A percentile compares a stretch with the other conserved stretches of the same genome.
phyloP scores from a whole-genome alignment of 2,113 vertebrate species.

The Aspiorhynchus laticeps region DNA sequence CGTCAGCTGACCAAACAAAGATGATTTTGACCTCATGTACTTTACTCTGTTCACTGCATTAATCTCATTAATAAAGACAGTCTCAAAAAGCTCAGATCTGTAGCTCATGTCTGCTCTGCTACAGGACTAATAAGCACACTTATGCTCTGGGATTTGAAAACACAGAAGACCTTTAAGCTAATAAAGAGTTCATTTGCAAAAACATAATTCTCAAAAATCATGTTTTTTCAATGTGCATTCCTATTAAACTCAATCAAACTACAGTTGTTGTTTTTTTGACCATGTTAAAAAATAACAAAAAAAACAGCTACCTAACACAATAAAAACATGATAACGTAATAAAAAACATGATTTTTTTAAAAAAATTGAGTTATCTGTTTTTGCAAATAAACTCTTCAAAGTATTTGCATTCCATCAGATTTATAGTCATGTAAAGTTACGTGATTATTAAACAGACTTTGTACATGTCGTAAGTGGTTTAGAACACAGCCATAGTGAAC shows the following conservation, averaged over 20 bases:
- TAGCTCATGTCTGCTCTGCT: too few species aligned
- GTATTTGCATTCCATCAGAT: not conserved
- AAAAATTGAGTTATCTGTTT: too few species aligned
- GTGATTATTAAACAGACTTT: not conserved
- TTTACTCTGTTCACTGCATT: not conserved
- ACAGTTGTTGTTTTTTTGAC: too few species aligned
- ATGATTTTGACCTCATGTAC: not conserved
- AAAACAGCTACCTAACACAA: too few species aligned
- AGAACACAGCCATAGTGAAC: not conserved
- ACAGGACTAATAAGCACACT: not conserved
- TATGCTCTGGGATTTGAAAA: not conserved
- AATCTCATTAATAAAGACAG: not conserved
- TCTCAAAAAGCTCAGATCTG: not conserved
- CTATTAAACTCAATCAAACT: too few species aligned
- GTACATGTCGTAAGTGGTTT: not conserved
- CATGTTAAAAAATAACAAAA: too few species aligned
- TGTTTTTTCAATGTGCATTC: too few species aligned
- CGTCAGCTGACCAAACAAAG: not conserved
- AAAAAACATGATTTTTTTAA: too few species aligned
- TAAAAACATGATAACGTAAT: too few species aligned
- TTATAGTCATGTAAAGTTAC: not conserved
- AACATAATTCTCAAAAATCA: too few species aligned
- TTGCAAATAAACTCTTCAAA: too few species aligned
- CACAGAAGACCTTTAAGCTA: not conserved
- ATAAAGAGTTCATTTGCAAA: too few species aligned